phyloP scores from a whole-genome alignment of 1,140 invertebrate species.

The Druon quercuslanigerum region DNA sequence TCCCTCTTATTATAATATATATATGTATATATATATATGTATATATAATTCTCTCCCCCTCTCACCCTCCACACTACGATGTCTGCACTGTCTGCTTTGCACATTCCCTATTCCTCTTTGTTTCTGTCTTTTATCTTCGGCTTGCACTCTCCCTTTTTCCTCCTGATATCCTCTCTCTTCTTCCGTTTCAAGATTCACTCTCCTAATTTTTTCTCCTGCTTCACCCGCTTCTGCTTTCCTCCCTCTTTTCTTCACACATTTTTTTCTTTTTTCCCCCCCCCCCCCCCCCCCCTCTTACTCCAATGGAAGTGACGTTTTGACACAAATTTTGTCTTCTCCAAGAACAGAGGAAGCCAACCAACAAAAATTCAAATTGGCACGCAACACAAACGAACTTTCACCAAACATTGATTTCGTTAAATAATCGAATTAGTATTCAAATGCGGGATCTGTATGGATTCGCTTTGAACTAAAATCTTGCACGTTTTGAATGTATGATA shows the following conservation, averaged over 20 bases:
- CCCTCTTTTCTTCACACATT: neutral
- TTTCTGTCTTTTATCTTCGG: constrained; percentile 32
- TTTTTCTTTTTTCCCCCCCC: constrained; percentile 1
- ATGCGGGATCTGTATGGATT: too few species aligned
- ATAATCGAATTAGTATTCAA: too few species aligned
- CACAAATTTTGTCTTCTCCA: neutral
- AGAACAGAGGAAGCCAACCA: neutral
- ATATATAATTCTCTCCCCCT: constrained; percentile 42
- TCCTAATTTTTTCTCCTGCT: neutral
- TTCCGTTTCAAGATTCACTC: constrained; percentile 24
- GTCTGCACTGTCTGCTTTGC: constrained; percentile 13
- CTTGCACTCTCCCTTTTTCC: constrained; percentile 27
- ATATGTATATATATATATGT: too few species aligned
- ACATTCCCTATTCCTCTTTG: constrained; percentile 34
- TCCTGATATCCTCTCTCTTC: constrained; percentile 15
- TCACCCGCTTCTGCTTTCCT: constrained; percentile 2
- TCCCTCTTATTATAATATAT: too few species aligned
- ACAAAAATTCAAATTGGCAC: neutral
- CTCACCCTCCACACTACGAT: constrained; percentile 33
- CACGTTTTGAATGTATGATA: too few species aligned
- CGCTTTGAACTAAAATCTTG: too few species aligned
- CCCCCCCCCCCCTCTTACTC: neutral
- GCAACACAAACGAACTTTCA: neutral
- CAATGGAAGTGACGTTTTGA: neutral
- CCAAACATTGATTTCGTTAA: too few species aligned